Evolutionary conservation across 30 jellyfish, hydroid and myxozoan genomes (phyloP), one percentile per base, ranked within the genome.

Genomic region (Chrysaora quinquecirrha): DNA sequence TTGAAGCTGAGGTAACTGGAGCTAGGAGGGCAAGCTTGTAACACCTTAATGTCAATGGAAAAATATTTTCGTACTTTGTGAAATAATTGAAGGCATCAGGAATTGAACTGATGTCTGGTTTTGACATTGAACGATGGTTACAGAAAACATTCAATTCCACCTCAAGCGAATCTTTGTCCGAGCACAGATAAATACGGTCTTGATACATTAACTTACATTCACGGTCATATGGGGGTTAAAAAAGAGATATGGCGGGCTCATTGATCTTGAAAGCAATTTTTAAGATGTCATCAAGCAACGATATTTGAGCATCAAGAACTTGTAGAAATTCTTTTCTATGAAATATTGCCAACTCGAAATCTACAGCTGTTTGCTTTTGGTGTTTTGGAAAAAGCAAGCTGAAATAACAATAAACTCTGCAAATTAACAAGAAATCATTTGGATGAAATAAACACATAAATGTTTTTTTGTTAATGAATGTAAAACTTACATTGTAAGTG

Each of bases 301-400:
- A 74, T 48, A 74, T 49, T 31, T 74, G 86, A 56, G 80, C 23
- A 50, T 74, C 86, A 80, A 74, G 80, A 23, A 74, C 80, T 54
- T 49, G 54, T 22, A 49, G 54, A 49, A 74, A 74, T 48, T 74
- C 76, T 54, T 1, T 74, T 24, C 60, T 31, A 27, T 74, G 49
- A 3, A 21, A 28, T 74, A 24, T 9, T 6, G 62, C 22, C 20
- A 71, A 71, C 43, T 71, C 75, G 1, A 29, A 32, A 49, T 74
- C 61, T 74, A 43, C 73, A 1, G 48, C 86, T 16, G 86, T 74
- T 74, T 28, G 86, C 86, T 49, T 74, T 74, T 49, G 75, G 86
- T 18, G 78, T 74, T 74, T 47, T 46, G 86, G 60, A 74, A 50
- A 46, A 74, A 47, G 86, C 86, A 49, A 74, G 86, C 86, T 47